Evolutionary conservation across 2,113 vertebrate species (phyloP).

Genomic region (Illadopsis cleaveri): DNA sequence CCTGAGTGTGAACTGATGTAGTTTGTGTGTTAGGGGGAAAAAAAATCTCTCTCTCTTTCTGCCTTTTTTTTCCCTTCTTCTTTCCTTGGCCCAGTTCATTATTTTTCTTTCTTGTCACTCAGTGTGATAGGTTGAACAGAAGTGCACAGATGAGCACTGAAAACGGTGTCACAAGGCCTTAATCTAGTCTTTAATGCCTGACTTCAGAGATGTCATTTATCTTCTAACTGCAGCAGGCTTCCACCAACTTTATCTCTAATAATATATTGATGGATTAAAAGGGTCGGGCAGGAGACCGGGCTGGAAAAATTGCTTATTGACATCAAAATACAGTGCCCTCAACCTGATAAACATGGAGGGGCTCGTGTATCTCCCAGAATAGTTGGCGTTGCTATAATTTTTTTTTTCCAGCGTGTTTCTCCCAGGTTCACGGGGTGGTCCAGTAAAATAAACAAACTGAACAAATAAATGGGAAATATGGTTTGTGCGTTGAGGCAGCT

Average conservation of each 20-base stretch:
- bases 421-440: constrained; percentile 80
- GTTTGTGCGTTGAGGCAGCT: constrained; percentile 60
- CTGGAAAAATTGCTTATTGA: constrained; percentile 99
- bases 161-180: constrained; percentile 99
- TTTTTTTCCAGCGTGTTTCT: constrained; percentile 79
- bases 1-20: constrained; percentile 83
- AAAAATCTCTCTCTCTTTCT: constrained; percentile 81
- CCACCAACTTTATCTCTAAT: constrained; percentile 99
- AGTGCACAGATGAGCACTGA: constrained; percentile 99
- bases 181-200: constrained; percentile 99
- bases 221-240: constrained; percentile 99
- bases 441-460: constrained; percentile 78
- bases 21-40: constrained; percentile 74
- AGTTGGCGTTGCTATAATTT: constrained; percentile 84
- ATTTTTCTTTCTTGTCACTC: constrained; percentile 99
- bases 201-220: constrained; percentile 99
- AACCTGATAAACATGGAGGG: constrained; percentile 99
- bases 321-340: constrained; percentile 99
- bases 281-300: constrained; percentile 99
- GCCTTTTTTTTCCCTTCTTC: constrained; percentile 82
- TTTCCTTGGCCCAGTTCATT: constrained; percentile 99
- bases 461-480: constrained; percentile 77
- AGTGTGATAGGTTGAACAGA: constrained; percentile 99
- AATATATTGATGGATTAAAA: constrained; percentile 99
- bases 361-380: constrained; percentile 87